phyloP scores from a whole-genome alignment of 1,140 invertebrate species.

The Drosophila kanapiae region DNA sequence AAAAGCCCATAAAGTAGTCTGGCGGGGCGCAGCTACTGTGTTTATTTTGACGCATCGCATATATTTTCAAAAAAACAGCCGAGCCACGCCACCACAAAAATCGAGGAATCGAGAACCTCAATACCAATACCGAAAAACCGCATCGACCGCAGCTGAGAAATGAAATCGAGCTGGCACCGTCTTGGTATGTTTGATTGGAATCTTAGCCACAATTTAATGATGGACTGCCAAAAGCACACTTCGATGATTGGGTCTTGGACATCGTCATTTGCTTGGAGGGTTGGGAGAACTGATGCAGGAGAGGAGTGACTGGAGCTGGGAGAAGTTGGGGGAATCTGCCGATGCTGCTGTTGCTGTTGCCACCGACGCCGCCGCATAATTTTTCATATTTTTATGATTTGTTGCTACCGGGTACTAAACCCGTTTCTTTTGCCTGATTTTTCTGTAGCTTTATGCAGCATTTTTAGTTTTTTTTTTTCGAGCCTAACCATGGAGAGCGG shows the following conservation, averaged over 20 bases:
- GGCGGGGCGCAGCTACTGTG: conserved; percentile 59
- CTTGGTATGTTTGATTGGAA: conserved; percentile 77
- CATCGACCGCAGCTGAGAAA: conserved; percentile 50
- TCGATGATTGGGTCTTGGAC: conserved; percentile 63
- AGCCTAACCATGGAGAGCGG: conserved; percentile 78
- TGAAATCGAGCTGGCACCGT: conserved; percentile 58
- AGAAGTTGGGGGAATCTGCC: conserved; percentile 22
- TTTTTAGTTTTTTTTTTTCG: conserved; percentile 12
- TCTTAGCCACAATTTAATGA: conserved; percentile 83
- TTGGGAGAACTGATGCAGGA: background rate
- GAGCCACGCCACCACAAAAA: conserved; percentile 26
- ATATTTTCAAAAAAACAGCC: conserved; percentile 53
- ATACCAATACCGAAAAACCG: conserved; percentile 7
- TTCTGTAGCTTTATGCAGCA: conserved; percentile 11
- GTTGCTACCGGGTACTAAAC: conserved; percentile 83
- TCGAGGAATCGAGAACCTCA: conserved; percentile 1
- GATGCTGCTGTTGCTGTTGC: background rate
- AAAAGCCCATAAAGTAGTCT: conserved; percentile 55
- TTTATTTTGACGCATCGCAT: conserved; percentile 67
- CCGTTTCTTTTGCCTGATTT: conserved; percentile 56
- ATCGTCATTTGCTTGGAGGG: conserved; percentile 31
- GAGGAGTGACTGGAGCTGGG: conserved; percentile 1
- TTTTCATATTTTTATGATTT: conserved; percentile 84
- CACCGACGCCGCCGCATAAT: conserved; percentile 74
- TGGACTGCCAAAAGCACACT: conserved; percentile 84